Base-by-base conservation (phyloP, 2,888 invertebrate genomes). In the Conchocele bisecta region DNA sequence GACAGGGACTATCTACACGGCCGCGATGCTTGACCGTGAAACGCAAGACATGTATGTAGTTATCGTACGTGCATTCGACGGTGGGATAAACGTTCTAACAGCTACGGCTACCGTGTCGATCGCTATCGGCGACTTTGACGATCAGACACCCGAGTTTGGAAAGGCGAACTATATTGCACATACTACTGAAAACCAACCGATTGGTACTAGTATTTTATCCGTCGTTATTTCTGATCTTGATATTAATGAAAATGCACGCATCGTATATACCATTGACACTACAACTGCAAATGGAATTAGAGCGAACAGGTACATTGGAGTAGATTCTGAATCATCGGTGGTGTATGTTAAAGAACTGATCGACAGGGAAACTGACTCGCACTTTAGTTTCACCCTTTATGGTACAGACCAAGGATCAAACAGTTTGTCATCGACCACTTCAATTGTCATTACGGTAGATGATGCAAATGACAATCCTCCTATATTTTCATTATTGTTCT, bases 401-500 rank as follows among this genome's bases (percentile, higher is more conserved):
- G 98, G 97, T 2, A 96, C 96, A 88, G 98, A 98, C 92, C 95
- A 94, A 72, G 98, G 98, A 0, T 93, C 94, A 78, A 96, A 97
- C 7, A 94, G 95, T 59, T 93, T 97, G 44, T 96, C 97, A 29
- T 96, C 96, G 77, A 97, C 97, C 3, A 94, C 97, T 68, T 97
- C 82, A 0, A 78, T 84, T 9, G 79, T 75, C 17, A 76, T 88
- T 20, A 79, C 71, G 1, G 77, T 88, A 6, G 74, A 63, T 15
- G 86, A 87, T 39, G 75, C 60, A 57, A 87, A 88, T 60, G 85
- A 86, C 63, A 85, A 88, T 64, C 61, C 42, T 37, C 88, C 88
- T 6, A 58, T 77, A 20, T 87, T 87, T 57, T 60, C 56, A 6
- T 73, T 80, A 2, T 67, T 66, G 9, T 88, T 85, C 70, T 76